These are phyloP conservation scores for Eupithecia subfuscata DNA, from an alignment of 2,888 invertebrate species.

Conservation along the genomic window DNA sequence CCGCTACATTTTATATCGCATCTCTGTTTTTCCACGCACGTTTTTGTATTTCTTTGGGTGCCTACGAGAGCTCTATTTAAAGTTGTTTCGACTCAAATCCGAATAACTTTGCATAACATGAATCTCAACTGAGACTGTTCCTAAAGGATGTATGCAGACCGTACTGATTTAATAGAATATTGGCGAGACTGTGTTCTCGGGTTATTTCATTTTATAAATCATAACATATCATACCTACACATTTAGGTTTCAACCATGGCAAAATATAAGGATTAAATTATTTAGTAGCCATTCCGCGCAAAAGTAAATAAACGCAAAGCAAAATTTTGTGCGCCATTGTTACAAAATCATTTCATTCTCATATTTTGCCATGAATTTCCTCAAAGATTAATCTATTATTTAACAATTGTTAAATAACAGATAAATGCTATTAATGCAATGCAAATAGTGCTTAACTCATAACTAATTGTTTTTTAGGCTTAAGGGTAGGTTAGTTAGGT, in stretches of 20 bases:
- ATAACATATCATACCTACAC: background rate
- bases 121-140: conserved; percentile 68
- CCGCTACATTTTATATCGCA: conserved; percentile 14
- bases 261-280: background rate
- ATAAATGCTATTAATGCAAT: no score
- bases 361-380: background rate
- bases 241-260: background rate
- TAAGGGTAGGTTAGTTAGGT: no score
- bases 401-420: no score
- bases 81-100: conserved; percentile 69
- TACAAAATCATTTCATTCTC: background rate
- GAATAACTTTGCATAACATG: conserved; percentile 79
- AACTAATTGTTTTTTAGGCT: no score
- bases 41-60: conserved; percentile 39
- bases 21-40: conserved; percentile 35
- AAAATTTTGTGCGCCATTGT: background rate
- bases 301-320: background rate
- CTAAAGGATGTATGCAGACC: conserved; percentile 64
- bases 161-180: conserved; percentile 79
- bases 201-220: conserved; percentile 23
- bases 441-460: no score
- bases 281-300: background rate
- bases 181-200: conserved; percentile 36
- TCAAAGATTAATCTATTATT: background rate
- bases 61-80: conserved; percentile 53